Conservation (phyloP, 1,140 invertebrate genomes). For the Drosophila nasuta region DNA sequence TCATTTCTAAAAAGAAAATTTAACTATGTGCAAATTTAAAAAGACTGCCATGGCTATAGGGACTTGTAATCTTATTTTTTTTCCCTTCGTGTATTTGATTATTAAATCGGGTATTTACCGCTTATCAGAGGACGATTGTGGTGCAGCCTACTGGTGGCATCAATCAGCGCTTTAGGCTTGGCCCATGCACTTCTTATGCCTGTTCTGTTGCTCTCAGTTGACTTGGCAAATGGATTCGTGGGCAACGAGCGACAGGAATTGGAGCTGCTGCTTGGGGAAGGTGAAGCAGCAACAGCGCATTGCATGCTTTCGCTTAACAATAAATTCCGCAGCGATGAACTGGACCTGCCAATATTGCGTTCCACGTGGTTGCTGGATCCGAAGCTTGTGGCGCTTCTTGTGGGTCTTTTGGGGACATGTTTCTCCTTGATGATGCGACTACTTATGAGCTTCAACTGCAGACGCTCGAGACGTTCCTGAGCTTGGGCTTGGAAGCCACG, state of each 20-base stretch:
- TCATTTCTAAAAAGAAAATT: too few species aligned
- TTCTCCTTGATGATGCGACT: constrained; percentile 17
- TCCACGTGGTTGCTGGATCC: too few species aligned
- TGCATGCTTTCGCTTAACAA: background rate
- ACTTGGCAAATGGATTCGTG: background rate
- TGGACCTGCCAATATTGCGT: too few species aligned
- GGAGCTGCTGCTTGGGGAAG: background rate
- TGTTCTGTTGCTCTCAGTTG: background rate
- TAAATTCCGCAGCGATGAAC: too few species aligned
- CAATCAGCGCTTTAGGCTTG: constrained; percentile 63
- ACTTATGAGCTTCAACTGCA: constrained; percentile 60
- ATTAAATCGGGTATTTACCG: constrained; percentile 33
- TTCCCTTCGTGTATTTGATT: too few species aligned
- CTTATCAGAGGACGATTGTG: constrained; percentile 15
- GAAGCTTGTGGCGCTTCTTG: background rate
- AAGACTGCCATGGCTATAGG: too few species aligned
- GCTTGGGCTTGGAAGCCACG: constrained; percentile 46
- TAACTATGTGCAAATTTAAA: too few species aligned
- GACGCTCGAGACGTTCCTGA: constrained; percentile 70
- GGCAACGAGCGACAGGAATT: too few species aligned
- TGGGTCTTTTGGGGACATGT: background rate
- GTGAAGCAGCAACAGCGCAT: background rate
- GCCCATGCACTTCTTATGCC: constrained; percentile 7
- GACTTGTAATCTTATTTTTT: too few species aligned
- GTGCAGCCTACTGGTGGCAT: constrained; percentile 57